Percentiles rank a stretch among this genome's conserved stretches.
These are phyloP conservation scores for Amblyornis subalaris DNA, from an alignment of 2,113 vertebrate genomes.

Conservation along the genomic window DNA sequence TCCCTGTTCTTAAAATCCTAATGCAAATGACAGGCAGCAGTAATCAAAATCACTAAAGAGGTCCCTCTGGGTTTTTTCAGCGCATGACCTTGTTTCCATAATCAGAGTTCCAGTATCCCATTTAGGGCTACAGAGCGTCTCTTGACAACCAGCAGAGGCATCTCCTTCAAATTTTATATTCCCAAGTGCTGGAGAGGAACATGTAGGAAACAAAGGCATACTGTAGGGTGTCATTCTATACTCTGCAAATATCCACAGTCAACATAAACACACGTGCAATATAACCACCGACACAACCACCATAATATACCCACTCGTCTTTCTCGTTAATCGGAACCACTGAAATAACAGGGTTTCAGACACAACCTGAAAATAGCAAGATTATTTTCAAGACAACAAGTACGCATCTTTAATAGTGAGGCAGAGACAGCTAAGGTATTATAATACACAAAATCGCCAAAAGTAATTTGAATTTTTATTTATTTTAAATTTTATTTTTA, in stretches of 20 bases:
- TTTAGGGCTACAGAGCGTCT: conserved; percentile 1
- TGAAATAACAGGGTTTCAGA: neutral
- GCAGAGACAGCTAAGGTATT: neutral
- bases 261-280: neutral
- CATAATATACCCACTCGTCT: accelerated
- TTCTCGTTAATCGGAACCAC: neutral
- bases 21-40: neutral
- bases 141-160: neutral
- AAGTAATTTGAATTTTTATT: neutral
- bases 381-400: neutral
- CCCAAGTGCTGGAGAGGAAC: neutral
- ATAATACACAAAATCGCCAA: neutral
- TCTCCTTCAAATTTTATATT: neutral
- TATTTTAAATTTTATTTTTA: neutral
- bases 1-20: conserved; percentile 32
- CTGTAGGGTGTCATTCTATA: neutral
- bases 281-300: accelerated
- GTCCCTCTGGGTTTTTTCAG: conserved; percentile 18
- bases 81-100: neutral
- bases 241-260: neutral
- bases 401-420: neutral
- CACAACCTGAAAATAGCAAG: neutral
- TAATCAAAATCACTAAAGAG: conserved; percentile 35
- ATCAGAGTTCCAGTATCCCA: neutral
- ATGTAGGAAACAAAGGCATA: neutral